Evolutionary conservation across 2,797 vertebrate species (phyloP).

Genomic region (Tapera naevia): DNA sequence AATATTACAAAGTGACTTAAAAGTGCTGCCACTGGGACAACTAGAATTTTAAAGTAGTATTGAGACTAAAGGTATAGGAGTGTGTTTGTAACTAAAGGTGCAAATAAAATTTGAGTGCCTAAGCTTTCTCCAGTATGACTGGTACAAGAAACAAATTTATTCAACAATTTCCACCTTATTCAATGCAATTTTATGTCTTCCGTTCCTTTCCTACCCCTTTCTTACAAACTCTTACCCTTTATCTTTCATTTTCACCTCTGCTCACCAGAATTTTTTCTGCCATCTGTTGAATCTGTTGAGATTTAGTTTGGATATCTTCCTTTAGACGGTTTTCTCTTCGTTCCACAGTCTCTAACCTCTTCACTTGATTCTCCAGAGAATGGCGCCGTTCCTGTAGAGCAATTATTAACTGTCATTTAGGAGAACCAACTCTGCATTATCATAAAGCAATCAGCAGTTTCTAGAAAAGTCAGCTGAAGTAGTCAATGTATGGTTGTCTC

Average conservation of each 20-base stretch:
- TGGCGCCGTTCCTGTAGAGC: slow-evolving; percentile 91
- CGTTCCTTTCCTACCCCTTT: slow-evolving; percentile 29
- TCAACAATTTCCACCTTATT: background rate
- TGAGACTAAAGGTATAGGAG: background rate
- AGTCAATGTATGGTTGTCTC: background rate
- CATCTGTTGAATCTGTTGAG: slow-evolving; percentile 99
- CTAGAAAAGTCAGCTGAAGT: background rate
- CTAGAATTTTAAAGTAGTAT: background rate
- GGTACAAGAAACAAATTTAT: background rate
- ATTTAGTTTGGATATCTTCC: slow-evolving; percentile 97
- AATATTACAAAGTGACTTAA: background rate
- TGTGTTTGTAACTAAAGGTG: background rate
- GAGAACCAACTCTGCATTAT: background rate
- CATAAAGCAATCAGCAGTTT: background rate
- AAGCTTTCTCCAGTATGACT: background rate
- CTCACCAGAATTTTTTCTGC: slow-evolving; percentile 97
- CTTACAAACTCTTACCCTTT: slow-evolving; percentile 43
- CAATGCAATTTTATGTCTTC: background rate
- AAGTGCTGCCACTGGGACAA: background rate
- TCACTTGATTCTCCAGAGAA: slow-evolving; percentile 97
- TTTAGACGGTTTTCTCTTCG: slow-evolving; percentile 96
- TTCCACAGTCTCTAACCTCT: slow-evolving; percentile 95
- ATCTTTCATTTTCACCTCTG: slow-evolving; percentile 66
- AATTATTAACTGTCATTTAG: slow-evolving; percentile 5
- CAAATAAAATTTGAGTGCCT: background rate